Conservation (phyloP, 2,888 invertebrate genomes). For the Drosophila nigricruria region DNA sequence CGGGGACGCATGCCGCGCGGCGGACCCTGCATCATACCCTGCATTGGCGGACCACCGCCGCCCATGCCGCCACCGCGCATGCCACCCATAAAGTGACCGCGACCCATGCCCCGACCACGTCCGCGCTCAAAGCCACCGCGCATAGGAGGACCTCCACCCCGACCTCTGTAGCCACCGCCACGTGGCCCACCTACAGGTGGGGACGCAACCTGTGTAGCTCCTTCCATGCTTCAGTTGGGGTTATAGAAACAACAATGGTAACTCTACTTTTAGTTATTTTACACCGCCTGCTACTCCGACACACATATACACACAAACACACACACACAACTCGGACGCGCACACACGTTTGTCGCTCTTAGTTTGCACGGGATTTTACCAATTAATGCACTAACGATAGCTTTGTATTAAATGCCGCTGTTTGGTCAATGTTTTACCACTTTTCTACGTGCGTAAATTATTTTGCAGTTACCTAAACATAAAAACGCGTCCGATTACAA, state of each 20-base stretch:
- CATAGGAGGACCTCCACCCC: slow-evolving; percentile 83
- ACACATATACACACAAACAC: slow-evolving; percentile 40
- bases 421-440: slow-evolving; percentile 26
- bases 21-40: slow-evolving; percentile 79
- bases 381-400: slow-evolving; percentile 7
- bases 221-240: slow-evolving; percentile 70
- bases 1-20: slow-evolving; percentile 83
- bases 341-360: slow-evolving; percentile 55
- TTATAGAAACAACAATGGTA: slow-evolving; percentile 22
- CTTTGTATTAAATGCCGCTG: slow-evolving; percentile 1
- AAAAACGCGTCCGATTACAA: slow-evolving; percentile 61
- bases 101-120: slow-evolving; percentile 84
- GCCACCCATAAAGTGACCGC: slow-evolving; percentile 84
- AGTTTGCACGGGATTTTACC: slow-evolving; percentile 18
- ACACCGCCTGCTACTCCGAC: slow-evolving; percentile 40
- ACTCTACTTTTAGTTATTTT: slow-evolving; percentile 36
- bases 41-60: slow-evolving; percentile 79
- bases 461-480: slow-evolving; percentile 56
- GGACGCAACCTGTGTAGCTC: slow-evolving; percentile 71
- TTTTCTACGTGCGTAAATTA: slow-evolving; percentile 22
- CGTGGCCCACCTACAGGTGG: slow-evolving; percentile 81
- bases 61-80: slow-evolving; percentile 82
- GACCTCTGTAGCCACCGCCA: slow-evolving; percentile 82
- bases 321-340: slow-evolving; percentile 46
- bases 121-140: slow-evolving; percentile 84